Evolutionary conservation across 1,140 invertebrate species (phyloP).

Genomic region (Bombus picipes): DNA sequence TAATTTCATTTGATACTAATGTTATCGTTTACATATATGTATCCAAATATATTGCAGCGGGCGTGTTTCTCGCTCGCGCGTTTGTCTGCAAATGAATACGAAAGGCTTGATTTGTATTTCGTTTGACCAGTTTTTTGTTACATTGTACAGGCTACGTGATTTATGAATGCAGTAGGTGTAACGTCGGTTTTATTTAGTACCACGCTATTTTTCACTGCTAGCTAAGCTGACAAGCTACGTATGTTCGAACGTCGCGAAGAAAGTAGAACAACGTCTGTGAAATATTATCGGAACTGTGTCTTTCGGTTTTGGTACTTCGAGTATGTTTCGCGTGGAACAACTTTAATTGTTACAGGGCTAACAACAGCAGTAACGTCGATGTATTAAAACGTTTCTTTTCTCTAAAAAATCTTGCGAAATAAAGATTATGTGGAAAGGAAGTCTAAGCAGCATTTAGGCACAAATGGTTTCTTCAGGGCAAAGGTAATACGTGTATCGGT

Average conservation of each 20-base stretch:
- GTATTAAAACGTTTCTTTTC: background rate
- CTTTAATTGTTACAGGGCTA: background rate
- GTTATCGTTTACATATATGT: too few relatives aligned
- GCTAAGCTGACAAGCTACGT: slow-evolving; percentile 8
- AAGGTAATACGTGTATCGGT: too few relatives aligned
- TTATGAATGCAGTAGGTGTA: slow-evolving; percentile 13
- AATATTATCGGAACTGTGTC: background rate
- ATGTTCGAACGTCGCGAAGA: slow-evolving; percentile 1
- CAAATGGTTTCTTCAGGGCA: too few relatives aligned
- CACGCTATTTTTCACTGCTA: background rate
- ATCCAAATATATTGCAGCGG: too few relatives aligned
- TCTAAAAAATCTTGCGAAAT: too few relatives aligned
- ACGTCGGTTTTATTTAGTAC: slow-evolving; percentile 5
- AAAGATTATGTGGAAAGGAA: too few relatives aligned
- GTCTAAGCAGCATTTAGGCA: too few relatives aligned
- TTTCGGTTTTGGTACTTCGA: background rate
- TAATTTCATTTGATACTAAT: background rate
- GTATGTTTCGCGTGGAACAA: background rate
- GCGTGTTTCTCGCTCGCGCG: background rate
- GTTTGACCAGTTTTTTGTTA: background rate
- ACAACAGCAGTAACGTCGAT: background rate
- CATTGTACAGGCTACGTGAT: background rate
- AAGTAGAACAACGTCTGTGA: slow-evolving; percentile 1
- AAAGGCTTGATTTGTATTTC: slow-evolving; percentile 3
- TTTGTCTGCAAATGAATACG: background rate